Evolutionary conservation across 1,140 invertebrate genomes (phyloP).

Genomic region (Macrobrachium nipponense): DNA sequence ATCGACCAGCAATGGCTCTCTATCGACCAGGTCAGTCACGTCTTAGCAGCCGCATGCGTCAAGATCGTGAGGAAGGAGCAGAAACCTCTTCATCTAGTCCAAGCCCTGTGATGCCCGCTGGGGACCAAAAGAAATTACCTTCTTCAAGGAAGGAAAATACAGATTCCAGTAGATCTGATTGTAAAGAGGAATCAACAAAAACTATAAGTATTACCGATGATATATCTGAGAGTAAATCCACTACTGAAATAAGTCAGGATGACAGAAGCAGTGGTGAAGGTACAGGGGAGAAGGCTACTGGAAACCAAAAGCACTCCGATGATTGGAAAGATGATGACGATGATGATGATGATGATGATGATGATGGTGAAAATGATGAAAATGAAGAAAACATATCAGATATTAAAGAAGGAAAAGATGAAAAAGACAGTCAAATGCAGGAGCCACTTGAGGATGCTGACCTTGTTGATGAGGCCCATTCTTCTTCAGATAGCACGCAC

Average conservation of each 20-base stretch:
- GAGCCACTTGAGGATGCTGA: no score
- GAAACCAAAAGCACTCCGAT: background rate
- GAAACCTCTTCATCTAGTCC: conserved; percentile 52
- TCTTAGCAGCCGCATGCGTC: conserved; percentile 36
- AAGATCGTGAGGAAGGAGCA: conserved; percentile 42
- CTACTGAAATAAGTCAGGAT: background rate
- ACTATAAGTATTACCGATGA: background rate
- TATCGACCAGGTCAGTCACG: conserved; percentile 51
- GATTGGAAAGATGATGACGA: no score
- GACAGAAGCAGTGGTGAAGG: background rate
- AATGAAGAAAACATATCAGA: no score
- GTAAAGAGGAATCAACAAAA: background rate
- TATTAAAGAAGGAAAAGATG: no score
- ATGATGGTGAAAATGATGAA: no score
- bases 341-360: no score
- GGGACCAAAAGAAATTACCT: conserved; percentile 12
- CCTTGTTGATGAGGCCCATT: no score
- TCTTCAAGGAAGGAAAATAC: conserved; percentile 20
- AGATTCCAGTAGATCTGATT: conserved; percentile 10
- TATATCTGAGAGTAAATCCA: background rate
- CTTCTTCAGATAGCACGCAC: no score
- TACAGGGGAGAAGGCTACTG: background rate
- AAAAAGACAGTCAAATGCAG: no score
- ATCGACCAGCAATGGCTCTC: conserved; percentile 55
- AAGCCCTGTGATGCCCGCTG: conserved; percentile 46